Conservation (phyloP, 2,888 invertebrate species). For the Acheta domesticus region DNA sequence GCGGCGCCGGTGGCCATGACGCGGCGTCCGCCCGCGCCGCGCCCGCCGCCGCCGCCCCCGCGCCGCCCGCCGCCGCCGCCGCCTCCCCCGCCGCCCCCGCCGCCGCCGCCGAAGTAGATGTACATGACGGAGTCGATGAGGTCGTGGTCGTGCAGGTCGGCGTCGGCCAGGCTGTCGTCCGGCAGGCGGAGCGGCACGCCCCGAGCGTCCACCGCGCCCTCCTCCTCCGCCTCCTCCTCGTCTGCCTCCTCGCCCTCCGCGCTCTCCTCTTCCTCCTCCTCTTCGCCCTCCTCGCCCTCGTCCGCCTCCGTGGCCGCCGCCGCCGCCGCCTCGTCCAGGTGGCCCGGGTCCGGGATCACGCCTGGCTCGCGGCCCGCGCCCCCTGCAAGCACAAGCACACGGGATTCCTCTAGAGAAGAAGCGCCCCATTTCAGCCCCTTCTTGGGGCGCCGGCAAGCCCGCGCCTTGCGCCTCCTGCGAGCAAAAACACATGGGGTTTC, state of each 20-base stretch:
- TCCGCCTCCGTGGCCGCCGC: no score
- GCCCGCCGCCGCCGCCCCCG: slow-evolving; percentile 51
- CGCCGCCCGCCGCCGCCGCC: slow-evolving; percentile 42
- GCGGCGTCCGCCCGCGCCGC: slow-evolving; percentile 43
- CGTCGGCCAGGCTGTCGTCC: slow-evolving; percentile 62
- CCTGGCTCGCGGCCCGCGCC: slow-evolving; percentile 29
- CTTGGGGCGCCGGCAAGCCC: no score
- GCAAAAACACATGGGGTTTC: no score
- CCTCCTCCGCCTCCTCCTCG: slow-evolving; percentile 24
- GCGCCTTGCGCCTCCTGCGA: no score
- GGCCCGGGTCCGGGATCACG: slow-evolving; percentile 33
- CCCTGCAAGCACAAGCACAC: not conserved
- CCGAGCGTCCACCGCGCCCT: not conserved
- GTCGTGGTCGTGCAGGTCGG: slow-evolving; percentile 65
- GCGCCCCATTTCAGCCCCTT: no score
- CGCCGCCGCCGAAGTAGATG: slow-evolving; percentile 58
- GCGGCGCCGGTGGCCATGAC: slow-evolving; percentile 52
- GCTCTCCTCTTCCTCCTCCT: no score
- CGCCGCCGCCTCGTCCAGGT: slow-evolving; percentile 25
- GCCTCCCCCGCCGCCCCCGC: slow-evolving; percentile 46
- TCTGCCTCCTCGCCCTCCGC: not conserved
- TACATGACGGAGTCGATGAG: slow-evolving; percentile 71
- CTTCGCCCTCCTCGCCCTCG: no score
- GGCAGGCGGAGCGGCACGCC: slow-evolving; percentile 46
- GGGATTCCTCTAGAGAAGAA: no score